Evolutionary conservation across 2,888 invertebrate genomes (phyloP).

Genomic region (Leptinotarsa juncta): DNA sequence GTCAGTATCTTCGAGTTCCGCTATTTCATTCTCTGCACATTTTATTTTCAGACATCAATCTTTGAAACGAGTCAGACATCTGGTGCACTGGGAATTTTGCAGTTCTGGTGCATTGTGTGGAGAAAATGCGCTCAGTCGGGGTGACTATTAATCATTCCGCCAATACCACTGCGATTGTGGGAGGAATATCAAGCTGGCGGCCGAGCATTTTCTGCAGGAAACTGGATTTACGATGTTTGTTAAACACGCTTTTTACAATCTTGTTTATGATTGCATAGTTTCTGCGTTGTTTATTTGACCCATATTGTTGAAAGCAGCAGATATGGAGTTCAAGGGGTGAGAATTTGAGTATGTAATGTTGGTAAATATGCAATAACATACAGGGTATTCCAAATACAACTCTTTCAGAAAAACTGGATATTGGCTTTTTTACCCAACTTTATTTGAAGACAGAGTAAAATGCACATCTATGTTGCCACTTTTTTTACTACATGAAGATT

Average conservation of each 20-base stretch:
- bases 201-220: constrained; percentile 23
- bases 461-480: too few relatives aligned
- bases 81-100: constrained; percentile 14
- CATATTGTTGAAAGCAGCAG: neutral
- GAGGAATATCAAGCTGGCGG: constrained; percentile 38
- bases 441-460: too few relatives aligned
- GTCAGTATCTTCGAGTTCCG: neutral
- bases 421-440: too few relatives aligned
- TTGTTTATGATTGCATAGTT: neutral
- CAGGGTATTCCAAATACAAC: too few relatives aligned
- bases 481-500: too few relatives aligned
- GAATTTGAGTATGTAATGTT: neutral
- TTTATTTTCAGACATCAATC: constrained; percentile 14
- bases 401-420: too few relatives aligned
- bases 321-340: neutral
- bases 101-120: constrained; percentile 22
- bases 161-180: constrained; percentile 42
- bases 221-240: constrained; percentile 2
- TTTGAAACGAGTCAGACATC: constrained; percentile 3
- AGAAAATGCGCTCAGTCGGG: constrained; percentile 12
- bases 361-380: too few relatives aligned
- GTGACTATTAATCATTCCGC: constrained; percentile 42
- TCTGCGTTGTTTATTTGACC: constrained; percentile 1
- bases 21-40: constrained; percentile 7
- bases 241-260: constrained; percentile 8